phyloP scores from a whole-genome alignment of 2,888 invertebrate genomes.

The Julus scandinavius region DNA sequence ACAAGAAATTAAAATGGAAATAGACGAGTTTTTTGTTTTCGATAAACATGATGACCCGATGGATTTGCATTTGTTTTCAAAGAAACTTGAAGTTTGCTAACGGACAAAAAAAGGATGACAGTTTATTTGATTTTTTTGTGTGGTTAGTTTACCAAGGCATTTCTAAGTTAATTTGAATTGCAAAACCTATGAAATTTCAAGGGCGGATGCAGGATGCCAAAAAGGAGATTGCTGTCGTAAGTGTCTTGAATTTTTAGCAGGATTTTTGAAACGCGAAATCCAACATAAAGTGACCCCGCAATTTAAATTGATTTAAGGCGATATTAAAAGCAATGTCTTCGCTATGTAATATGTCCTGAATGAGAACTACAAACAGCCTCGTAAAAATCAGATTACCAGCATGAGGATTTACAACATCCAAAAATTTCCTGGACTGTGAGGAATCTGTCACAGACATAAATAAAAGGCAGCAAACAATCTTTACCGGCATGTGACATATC shows the following conservation, averaged over 20 bases:
- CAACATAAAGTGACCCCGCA: not conserved
- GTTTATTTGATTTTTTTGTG: not conserved
- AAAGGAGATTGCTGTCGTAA: not conserved
- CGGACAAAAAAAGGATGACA: not conserved
- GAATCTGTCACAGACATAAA: not conserved
- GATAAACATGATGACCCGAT: constrained; percentile 18
- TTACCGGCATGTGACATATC: not conserved
- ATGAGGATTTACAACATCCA: not conserved
- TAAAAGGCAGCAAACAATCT: not conserved
- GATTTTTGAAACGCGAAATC: not conserved
- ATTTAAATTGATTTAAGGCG: not conserved
- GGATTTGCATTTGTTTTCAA: constrained; percentile 1
- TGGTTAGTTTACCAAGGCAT: not conserved
- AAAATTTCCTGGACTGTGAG: not conserved
- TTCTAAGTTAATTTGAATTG: constrained; percentile 12
- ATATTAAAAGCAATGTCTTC: not conserved
- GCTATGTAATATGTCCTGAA: not conserved
- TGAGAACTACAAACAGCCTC: not conserved
- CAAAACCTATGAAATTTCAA: constrained; percentile 1
- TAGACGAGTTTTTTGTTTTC: constrained; percentile 3
- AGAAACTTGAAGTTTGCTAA: not conserved
- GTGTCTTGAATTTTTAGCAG: not conserved
- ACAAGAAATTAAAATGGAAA: constrained; percentile 2
- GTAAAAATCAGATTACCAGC: not conserved
- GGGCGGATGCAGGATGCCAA: not conserved